Conservation (phyloP, 2,113 vertebrate genomes). For the Panthera tigris region DNA sequence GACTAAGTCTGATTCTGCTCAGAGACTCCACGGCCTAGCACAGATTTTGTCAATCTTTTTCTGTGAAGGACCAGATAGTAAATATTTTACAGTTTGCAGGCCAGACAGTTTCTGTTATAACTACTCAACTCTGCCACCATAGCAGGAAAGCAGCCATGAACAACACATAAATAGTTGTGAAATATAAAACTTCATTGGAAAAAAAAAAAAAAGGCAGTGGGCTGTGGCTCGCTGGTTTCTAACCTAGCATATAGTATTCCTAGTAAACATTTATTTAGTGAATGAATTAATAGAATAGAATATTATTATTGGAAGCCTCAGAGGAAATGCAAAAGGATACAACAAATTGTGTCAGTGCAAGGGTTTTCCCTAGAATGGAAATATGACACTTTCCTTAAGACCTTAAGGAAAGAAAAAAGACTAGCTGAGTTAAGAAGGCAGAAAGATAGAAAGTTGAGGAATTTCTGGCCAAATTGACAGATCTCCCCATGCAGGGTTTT, state of each 20-base stretch:
- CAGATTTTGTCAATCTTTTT: background rate
- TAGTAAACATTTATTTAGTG: background rate
- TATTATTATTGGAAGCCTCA: background rate
- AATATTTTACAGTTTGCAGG: background rate
- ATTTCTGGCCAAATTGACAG: background rate
- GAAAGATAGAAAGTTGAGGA: background rate
- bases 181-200: conserved; percentile 11
- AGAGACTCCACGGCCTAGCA: background rate
- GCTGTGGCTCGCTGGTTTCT: background rate
- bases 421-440: background rate
- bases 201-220: background rate
- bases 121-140: conserved; percentile 6
- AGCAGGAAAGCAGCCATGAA: conserved; percentile 6
- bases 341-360: background rate
- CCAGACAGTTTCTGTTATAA: background rate
- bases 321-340: background rate
- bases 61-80: background rate
- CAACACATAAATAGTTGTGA: background rate
- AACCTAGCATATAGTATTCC: background rate
- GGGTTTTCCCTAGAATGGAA: background rate
- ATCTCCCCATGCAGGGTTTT: background rate
- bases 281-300: background rate
- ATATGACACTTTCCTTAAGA: conserved; percentile 14
- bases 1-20: background rate
- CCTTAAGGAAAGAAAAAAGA: background rate